Evolutionary conservation across 2,113 vertebrate genomes (phyloP).

Genomic region (Tenrec ecaudatus): DNA sequence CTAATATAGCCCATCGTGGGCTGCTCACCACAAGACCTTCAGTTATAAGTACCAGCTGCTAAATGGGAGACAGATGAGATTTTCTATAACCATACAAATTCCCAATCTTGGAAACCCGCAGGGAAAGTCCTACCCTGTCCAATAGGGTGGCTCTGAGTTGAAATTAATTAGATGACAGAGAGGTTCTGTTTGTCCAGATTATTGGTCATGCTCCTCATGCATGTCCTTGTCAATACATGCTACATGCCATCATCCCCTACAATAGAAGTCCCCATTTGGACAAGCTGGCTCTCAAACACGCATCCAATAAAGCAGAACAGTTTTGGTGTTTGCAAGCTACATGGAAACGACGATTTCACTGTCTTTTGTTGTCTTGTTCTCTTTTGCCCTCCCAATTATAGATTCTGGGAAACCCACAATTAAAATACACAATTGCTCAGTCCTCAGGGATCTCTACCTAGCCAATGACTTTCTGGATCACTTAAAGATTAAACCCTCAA

Average conservation of each 20-base stretch:
- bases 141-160: no score
- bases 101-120: no score
- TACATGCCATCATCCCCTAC: background rate
- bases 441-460: background rate
- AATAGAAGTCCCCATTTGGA: accelerated
- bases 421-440: background rate
- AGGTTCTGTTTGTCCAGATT: background rate
- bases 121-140: no score
- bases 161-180: no score
- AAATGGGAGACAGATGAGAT: no score
- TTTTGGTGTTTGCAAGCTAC: background rate
- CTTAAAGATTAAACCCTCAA: background rate
- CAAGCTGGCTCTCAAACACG: background rate
- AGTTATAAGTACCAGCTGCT: no score
- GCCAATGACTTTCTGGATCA: background rate
- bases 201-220: accelerated
- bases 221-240: no score
- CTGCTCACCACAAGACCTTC: no score
- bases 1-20: no score
- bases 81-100: no score
- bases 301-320: background rate
- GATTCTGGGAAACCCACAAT: background rate
- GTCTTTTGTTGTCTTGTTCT: background rate
- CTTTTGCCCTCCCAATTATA: background rate
- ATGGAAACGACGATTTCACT: background rate